Evolutionary conservation across 2,797 vertebrate genomes (phyloP), one percentile per base, ranked within the genome.

Genomic region (Sebastes hubbsi): DNA sequence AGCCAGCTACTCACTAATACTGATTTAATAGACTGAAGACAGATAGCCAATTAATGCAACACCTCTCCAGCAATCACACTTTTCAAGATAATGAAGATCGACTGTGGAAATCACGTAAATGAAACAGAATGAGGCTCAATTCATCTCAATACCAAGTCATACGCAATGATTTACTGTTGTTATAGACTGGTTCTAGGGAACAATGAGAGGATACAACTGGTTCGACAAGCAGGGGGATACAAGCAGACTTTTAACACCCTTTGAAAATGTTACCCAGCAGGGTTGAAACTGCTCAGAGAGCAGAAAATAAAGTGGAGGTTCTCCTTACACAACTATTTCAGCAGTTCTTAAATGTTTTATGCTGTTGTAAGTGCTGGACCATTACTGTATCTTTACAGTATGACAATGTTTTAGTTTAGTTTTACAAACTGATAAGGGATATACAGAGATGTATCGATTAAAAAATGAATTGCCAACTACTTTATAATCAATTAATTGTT

Each of bases 21-120:
- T 79, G 73, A 87, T 92, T 90, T 94, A 95, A 94, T 92, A 90
- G 87, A 86, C 75, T 81, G 74, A 80, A 89, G 89, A 91, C 75
- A 84, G 86, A 93, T 81, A 85, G 88, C 56, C 81, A 92, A 91
- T 94, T 92, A 92, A 91, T 85, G 72, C 68, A 85, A 77, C 76
- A 49, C 78, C 78, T 88, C 88, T 87, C n/a, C 76, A 77, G 86
- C 81, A 81, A 89, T 84, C 85, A 71, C 83, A 75, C 72, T 68
- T 82, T 83, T 74, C 68, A 52, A 87, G 78, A 92, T 92, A 93
- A 94, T 93, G 85, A 94, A 92, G 90, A 94, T 87, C 68, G 16
- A 75, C 76, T 55, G 76, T 75, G 75, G 72, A 82, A 81, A 60
- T 79, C 74, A 67, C 56, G 64, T 72, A 81, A 89, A 89, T 88